These are phyloP conservation scores for Amphiprion clarkii DNA, from an alignment of 2,797 vertebrate species.

Conservation along the genomic window DNA sequence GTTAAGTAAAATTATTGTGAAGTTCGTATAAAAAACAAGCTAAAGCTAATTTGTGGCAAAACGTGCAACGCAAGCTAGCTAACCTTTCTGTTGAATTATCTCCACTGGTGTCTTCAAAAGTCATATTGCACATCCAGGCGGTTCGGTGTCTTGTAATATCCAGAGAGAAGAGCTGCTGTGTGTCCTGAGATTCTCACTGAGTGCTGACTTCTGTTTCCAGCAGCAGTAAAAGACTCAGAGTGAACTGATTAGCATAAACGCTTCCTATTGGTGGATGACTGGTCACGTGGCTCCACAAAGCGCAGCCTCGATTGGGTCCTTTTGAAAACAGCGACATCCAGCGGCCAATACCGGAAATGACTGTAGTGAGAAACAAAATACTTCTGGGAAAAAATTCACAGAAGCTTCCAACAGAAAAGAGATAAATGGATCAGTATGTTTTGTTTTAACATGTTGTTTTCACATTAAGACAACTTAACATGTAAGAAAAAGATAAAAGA, in stretches of 20 bases:
- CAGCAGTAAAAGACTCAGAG: not conserved
- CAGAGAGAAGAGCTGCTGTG: conserved; percentile 22
- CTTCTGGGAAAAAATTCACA: too few relatives aligned
- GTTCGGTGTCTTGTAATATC: conserved; percentile 55
- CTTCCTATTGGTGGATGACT: conserved; percentile 17
- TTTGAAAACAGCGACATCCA: conserved; percentile 41
- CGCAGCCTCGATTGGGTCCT: fast-evolving
- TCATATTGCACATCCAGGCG: conserved; percentile 90
- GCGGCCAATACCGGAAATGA: conserved; percentile 25
- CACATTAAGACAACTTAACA: too few relatives aligned
- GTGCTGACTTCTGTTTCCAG: not conserved
- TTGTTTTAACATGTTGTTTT: too few relatives aligned
- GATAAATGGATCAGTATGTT: too few relatives aligned
- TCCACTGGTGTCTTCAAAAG: conserved; percentile 91
- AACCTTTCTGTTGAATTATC: conserved; percentile 91
- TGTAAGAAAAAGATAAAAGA: too few relatives aligned
- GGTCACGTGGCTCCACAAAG: conserved; percentile 14
- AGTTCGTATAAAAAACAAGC: too few relatives aligned
- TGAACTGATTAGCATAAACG: conserved; percentile 62
- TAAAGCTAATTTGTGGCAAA: too few relatives aligned
- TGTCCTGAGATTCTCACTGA: not conserved
- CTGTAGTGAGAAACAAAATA: too few relatives aligned
- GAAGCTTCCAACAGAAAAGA: too few relatives aligned
- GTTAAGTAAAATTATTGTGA: too few relatives aligned
- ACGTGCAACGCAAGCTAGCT: not conserved